Evolutionary conservation across 2,113 vertebrate genomes (phyloP).

Genomic region (Jaculus jaculus): DNA sequence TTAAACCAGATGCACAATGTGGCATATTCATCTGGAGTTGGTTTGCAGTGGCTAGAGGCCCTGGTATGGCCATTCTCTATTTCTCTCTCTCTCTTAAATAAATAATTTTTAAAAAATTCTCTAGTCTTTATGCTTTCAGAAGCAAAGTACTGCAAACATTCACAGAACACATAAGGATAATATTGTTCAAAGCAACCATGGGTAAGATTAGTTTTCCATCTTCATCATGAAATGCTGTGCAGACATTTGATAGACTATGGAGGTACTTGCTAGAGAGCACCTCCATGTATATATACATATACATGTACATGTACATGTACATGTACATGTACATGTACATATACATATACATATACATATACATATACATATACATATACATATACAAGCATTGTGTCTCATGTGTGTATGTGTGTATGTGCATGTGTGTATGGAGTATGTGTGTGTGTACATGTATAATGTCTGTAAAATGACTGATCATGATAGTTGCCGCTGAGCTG

Average conservation of each 20-base stretch:
- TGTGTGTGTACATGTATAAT: fast-evolving
- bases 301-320: too few species aligned
- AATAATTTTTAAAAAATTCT: too few species aligned
- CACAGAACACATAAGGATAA: conserved; percentile 15
- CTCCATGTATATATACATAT: background rate
- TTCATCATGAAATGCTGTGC: background rate
- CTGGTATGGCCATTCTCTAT: too few species aligned
- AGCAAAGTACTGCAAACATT: conserved; percentile 28
- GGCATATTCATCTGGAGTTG: too few species aligned
- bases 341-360: too few species aligned
- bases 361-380: too few species aligned
- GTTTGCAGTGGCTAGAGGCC: too few species aligned
- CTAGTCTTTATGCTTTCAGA: conserved; percentile 16
- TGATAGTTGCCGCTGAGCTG: background rate
- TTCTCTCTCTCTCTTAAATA: too few species aligned
- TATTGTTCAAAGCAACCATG: conserved; percentile 17
- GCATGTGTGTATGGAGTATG: fast-evolving
- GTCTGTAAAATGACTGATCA: background rate
- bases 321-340: too few species aligned
- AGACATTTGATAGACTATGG: background rate
- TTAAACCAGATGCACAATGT: too few species aligned
- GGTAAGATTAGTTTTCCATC: conserved; percentile 23
- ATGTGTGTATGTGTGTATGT: background rate
- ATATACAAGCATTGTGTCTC: background rate
- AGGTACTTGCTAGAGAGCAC: background rate